Conservation (phyloP, 2,113 vertebrate species). For the Elaphurus davidianus region DNA sequence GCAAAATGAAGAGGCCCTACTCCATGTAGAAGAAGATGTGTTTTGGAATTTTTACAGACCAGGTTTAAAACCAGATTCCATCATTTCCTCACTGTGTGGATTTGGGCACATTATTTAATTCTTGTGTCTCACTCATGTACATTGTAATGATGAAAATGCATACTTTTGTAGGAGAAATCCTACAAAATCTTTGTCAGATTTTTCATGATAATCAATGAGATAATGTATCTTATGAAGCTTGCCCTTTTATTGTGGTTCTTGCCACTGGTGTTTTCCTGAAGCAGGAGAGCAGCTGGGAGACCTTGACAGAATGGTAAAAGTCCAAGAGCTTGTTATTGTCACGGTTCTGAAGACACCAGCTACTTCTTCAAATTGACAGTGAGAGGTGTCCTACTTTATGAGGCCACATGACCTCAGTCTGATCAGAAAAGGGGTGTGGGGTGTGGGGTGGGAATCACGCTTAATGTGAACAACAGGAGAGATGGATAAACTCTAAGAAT, state of each 20-base stretch:
- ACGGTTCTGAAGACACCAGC: not conserved
- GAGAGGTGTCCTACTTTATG: not conserved
- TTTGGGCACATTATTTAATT: not conserved
- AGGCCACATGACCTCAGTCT: not conserved
- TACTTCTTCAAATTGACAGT: not conserved
- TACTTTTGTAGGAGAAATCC: not conserved
- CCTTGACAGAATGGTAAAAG: fast-evolving
- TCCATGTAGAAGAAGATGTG: not conserved
- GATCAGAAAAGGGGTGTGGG: not conserved
- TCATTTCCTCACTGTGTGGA: not conserved
- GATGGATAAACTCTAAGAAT: not conserved
- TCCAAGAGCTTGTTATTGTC: not conserved
- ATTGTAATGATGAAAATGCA: not conserved
- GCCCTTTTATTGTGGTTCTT: not conserved
- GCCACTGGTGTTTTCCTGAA: not conserved
- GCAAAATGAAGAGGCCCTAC: not conserved
- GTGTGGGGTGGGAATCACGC: not conserved
- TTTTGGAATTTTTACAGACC: not conserved
- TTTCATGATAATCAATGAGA: not conserved
- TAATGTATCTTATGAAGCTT: not conserved
- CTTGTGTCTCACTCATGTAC: not conserved
- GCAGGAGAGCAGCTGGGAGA: not conserved
- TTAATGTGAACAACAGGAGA: not conserved
- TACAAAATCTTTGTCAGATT: not conserved
- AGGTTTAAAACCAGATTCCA: not conserved